Evolutionary conservation across 1,140 invertebrate genomes (phyloP).

Genomic region (Caenorhabditis brenneri): DNA sequence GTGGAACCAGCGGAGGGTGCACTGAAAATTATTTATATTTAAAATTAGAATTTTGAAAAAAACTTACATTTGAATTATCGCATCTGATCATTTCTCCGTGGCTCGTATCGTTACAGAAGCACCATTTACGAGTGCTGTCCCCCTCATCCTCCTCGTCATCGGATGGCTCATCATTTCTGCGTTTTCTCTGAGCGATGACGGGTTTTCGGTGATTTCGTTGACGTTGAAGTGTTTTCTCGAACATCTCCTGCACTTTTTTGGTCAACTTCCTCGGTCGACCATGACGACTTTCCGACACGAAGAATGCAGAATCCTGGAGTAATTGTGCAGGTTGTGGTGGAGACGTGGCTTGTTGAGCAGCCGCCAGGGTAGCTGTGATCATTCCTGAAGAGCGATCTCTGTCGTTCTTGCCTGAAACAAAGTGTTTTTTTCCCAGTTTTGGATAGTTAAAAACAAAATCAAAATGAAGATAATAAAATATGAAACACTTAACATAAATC

Average conservation of each 20-base stretch:
- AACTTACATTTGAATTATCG: too few relatives aligned
- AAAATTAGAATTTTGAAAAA: too few relatives aligned
- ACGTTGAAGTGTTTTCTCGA: slow-evolving; percentile 44
- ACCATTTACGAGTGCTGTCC: slow-evolving; percentile 49
- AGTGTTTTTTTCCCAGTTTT: too few relatives aligned
- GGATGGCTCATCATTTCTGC: too few relatives aligned
- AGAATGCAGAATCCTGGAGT: slow-evolving; percentile 46
- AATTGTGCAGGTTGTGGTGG: neutral
- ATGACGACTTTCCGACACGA: slow-evolving; percentile 57
- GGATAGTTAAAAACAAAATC: too few relatives aligned
- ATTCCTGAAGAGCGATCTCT: neutral
- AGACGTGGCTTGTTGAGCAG: neutral
- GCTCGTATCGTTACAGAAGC: slow-evolving; percentile 73
- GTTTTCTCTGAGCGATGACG: neutral
- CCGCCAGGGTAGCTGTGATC: neutral
- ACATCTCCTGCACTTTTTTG: slow-evolving; percentile 59
- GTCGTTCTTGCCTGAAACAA: too few relatives aligned
- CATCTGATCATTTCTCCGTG: slow-evolving; percentile 99
- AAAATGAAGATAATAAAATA: too few relatives aligned
- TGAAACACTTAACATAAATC: too few relatives aligned
- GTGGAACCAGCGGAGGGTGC: too few relatives aligned
- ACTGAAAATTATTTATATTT: too few relatives aligned
- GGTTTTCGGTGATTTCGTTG: slow-evolving; percentile 27
- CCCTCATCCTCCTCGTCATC: slow-evolving; percentile 41
- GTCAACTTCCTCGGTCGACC: slow-evolving; percentile 62